phyloP scores from a whole-genome alignment of 2,797 vertebrate species.

The Borostomias antarcticus region DNA sequence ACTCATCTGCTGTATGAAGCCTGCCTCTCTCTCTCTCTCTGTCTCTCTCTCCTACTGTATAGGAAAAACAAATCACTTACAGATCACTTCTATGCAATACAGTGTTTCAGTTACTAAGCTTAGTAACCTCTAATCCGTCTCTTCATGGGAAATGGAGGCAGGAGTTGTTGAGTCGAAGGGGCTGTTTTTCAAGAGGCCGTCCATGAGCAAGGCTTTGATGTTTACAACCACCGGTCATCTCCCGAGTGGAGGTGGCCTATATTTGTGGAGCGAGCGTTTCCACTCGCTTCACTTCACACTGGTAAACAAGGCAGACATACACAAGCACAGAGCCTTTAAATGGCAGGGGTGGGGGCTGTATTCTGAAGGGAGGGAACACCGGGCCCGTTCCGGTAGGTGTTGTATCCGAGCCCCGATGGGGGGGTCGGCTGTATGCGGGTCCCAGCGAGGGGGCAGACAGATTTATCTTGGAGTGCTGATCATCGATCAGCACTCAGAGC shows the following conservation, averaged over 20 bases:
- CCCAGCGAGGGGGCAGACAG: conserved; percentile 12
- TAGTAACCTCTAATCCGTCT: background rate
- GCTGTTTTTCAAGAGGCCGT: background rate
- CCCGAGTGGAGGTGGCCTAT: no score
- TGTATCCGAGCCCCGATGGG: no score
- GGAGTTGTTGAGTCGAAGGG: background rate
- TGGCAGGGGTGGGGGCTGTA: no score
- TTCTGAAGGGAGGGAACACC: no score
- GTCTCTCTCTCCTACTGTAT: background rate
- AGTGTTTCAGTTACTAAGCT: no score
- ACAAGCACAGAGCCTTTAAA: background rate
- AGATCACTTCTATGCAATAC: background rate
- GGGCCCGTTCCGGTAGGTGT: no score
- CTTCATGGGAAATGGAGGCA: background rate
- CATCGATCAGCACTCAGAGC: conserved; percentile 28
- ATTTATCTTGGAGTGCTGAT: conserved; percentile 32
- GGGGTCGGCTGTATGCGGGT: conserved; percentile 16
- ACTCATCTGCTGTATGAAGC: conserved; percentile 47
- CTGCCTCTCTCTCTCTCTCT: background rate
- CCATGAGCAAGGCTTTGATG: background rate
- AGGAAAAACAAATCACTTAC: background rate
- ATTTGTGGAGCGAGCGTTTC: background rate
- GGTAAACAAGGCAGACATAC: background rate
- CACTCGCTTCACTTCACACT: background rate
- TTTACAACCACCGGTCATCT: background rate